A percentile compares a stretch with the other conserved stretches of the same genome.
Evolutionary conservation across 1,140 invertebrate species (phyloP).

Genomic region (Panagrolaimus sp.): DNA sequence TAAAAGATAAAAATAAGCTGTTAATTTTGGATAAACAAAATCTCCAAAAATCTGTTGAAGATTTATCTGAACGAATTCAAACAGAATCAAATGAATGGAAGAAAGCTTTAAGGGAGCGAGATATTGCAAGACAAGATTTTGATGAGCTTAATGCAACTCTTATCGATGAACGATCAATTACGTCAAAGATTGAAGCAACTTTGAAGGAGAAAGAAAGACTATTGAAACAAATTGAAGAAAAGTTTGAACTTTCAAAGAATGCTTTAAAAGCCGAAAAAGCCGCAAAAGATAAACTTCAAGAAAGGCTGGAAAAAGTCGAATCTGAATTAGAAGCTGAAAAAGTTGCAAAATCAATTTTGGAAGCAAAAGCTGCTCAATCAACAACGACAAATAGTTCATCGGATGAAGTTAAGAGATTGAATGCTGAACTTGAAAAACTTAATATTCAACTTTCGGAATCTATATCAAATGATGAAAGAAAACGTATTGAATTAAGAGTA

Average conservation of each 20-base stretch:
- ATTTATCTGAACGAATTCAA: conserved; percentile 56
- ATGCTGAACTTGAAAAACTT: conserved; percentile 10
- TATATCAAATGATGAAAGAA: conserved; percentile 71
- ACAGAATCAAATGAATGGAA: conserved; percentile 86
- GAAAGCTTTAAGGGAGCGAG: conserved; percentile 82
- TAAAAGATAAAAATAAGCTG: conserved; percentile 68
- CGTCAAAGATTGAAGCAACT: conserved; percentile 81
- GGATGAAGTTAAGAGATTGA: not conserved
- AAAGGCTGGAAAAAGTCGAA: not conserved
- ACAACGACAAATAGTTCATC: no score
- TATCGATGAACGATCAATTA: conserved; percentile 79
- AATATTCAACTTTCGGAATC: conserved; percentile 22
- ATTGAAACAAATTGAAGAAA: conserved; percentile 82
- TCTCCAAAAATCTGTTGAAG: conserved; percentile 65
- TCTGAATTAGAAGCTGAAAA: conserved; percentile 10
- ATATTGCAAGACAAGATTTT: conserved; percentile 89
- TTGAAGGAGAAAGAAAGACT: conserved; percentile 92
- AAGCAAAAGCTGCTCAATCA: not conserved
- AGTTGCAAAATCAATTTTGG: conserved; percentile 4
- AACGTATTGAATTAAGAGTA: conserved; percentile 67
- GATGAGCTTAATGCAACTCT: conserved; percentile 69
- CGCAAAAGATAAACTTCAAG: not conserved
- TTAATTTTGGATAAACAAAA: conserved; percentile 65
- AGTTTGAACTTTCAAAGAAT: conserved; percentile 75
- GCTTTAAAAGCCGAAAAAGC: conserved; percentile 64